Evolutionary conservation across 2,888 invertebrate species (phyloP).

Genomic region (Harpagoxenus sublaevis): DNA sequence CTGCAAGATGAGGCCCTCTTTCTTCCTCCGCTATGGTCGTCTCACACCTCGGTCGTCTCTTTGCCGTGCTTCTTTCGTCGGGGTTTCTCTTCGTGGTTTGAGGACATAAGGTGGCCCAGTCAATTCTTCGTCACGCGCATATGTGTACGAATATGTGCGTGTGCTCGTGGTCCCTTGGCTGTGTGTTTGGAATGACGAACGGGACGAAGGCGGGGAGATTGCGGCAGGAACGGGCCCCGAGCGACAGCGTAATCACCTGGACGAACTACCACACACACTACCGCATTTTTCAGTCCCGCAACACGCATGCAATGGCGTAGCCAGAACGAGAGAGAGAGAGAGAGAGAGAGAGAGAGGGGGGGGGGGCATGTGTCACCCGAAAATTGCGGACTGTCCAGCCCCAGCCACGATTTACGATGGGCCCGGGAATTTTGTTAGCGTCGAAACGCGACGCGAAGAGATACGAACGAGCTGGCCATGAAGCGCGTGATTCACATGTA

Average conservation of each 20-base stretch:
- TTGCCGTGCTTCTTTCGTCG: constrained; percentile 44
- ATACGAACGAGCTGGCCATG: constrained; percentile 5
- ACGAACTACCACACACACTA: constrained; percentile 82
- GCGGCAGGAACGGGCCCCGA: constrained; percentile 77
- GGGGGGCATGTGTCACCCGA: constrained; percentile 61
- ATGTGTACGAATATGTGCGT: not conserved
- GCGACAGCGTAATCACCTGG: constrained; percentile 86
- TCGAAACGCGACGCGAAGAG: constrained; percentile 60
- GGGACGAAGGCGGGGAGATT: constrained; percentile 27
- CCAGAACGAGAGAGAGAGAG: constrained; percentile 45
- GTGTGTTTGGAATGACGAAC: constrained; percentile 5
- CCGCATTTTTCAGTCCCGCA: constrained; percentile 44
- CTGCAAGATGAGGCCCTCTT: constrained; percentile 78
- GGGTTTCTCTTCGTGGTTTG: constrained; percentile 72
- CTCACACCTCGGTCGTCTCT: constrained; percentile 52
- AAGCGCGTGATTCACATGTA: constrained; percentile 74
- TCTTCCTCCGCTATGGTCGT: constrained; percentile 11
- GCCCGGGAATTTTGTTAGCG: constrained; percentile 59
- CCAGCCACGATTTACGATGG: constrained; percentile 69
- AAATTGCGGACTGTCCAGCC: constrained; percentile 63
- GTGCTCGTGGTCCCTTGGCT: constrained; percentile 10
- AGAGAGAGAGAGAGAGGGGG: not conserved
- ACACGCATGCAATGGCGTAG: constrained; percentile 74
- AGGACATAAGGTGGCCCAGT: constrained; percentile 79
- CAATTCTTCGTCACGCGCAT: constrained; percentile 65